These are phyloP conservation scores for Capromys pilorides DNA, from an alignment of 2,797 vertebrate genomes.

Conservation along the genomic window DNA sequence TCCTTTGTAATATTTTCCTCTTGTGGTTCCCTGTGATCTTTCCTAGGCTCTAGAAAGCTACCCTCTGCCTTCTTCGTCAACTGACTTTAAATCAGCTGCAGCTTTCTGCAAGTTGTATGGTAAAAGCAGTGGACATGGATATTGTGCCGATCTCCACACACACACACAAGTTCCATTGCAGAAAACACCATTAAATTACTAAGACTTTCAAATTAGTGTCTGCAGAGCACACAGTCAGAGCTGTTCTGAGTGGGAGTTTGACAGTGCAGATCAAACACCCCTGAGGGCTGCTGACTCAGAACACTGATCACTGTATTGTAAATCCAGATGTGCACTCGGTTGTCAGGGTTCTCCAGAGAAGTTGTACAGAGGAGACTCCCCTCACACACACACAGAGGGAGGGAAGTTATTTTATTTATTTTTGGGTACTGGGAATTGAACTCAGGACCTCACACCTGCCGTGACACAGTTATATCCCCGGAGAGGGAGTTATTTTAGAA, in stretches of 20 bases:
- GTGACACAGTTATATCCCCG: no score
- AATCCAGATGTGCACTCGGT: neutral
- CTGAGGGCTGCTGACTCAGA: neutral
- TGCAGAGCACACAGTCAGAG: neutral
- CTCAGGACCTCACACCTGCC: no score
- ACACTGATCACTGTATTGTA: neutral
- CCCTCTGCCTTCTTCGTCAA: neutral
- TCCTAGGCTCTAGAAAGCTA: neutral
- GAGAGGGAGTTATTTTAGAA: neutral
- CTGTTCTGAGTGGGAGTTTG: neutral
- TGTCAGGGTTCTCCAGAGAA: slow-evolving; percentile 8
- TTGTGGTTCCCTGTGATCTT: neutral
- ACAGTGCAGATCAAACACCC: neutral
- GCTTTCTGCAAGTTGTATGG: neutral
- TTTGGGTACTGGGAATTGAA: no score
- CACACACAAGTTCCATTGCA: neutral
- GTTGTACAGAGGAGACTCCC: neutral
- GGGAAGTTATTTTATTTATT: no score
- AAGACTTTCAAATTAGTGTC: neutral
- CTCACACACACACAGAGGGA: neutral
- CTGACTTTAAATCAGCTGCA: neutral
- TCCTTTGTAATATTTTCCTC: neutral
- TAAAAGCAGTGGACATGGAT: neutral
- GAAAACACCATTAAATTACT: neutral
- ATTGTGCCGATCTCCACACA: neutral